These are phyloP conservation scores for Listrodromus nycthemerus DNA, from an alignment of 2,888 invertebrate species.

Conservation along the genomic window DNA sequence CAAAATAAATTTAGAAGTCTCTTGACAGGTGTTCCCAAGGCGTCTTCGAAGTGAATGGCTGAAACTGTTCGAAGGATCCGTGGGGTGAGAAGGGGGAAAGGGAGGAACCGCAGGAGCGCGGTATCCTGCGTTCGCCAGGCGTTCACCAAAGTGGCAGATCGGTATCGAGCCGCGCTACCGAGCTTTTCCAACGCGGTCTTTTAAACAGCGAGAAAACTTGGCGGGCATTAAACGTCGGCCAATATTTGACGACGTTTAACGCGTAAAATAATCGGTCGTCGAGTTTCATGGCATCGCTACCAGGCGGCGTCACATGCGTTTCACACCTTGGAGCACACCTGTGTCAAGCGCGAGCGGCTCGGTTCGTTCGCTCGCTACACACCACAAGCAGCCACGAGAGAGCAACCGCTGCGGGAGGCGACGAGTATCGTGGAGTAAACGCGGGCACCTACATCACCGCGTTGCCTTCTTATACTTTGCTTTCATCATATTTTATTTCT, in stretches of 20 bases:
- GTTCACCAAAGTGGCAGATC: slow-evolving; percentile 6
- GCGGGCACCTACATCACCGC: slow-evolving; percentile 42
- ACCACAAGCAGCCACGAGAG: slow-evolving; percentile 56
- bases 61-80: not conserved
- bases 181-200: not conserved
- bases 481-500: slow-evolving; percentile 25
- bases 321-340: slow-evolving; percentile 78
- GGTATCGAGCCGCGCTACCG: not conserved
- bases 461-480: slow-evolving; percentile 16
- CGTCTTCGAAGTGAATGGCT: not conserved
- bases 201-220: slow-evolving; percentile 4
- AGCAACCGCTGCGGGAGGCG: slow-evolving; percentile 36
- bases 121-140: slow-evolving; percentile 6
- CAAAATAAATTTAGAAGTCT: not conserved
- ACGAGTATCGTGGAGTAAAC: slow-evolving; percentile 47
- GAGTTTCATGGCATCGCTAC: slow-evolving; percentile 75
- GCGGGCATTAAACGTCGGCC: slow-evolving; percentile 56
- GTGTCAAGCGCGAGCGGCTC: slow-evolving; percentile 80
- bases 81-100: not conserved
- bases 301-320: slow-evolving; percentile 78
- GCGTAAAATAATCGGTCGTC: slow-evolving; percentile 35
- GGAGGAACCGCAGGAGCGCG: not conserved
- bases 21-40: not conserved
- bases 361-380: slow-evolving; percentile 65
- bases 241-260: slow-evolving; percentile 73